A percentile compares a stretch with the other conserved stretches of the same genome.
Conservation (phyloP, 2,888 invertebrate genomes). For the Callinectes sapidus region DNA sequence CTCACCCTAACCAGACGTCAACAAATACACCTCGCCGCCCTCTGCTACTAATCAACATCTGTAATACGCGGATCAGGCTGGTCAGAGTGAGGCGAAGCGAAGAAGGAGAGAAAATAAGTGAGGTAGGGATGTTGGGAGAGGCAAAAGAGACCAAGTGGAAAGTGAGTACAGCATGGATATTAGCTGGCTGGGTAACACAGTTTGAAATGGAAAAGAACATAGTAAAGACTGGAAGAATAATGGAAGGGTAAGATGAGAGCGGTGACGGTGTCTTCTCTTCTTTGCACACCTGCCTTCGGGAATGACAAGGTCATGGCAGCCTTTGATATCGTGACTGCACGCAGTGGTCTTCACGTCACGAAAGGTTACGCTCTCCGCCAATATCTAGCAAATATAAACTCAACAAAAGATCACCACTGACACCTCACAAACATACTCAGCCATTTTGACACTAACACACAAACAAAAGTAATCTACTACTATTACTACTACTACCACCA, state of each 20-base stretch:
- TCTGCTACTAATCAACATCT: conserved; percentile 33
- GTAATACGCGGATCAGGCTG: not conserved
- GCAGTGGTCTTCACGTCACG: not conserved
- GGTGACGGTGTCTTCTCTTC: not conserved
- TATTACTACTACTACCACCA: not conserved
- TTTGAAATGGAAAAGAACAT: not conserved
- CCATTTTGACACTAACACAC: not conserved
- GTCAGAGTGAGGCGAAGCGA: not conserved
- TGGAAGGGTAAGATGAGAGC: no score
- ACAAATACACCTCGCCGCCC: conserved; percentile 21
- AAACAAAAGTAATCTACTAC: not conserved
- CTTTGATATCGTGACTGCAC: not conserved
- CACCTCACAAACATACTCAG: not conserved
- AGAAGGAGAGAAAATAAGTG: not conserved
- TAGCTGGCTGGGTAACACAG: not conserved
- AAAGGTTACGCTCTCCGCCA: not conserved
- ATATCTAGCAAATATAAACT: not conserved
- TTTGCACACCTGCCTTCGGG: not conserved
- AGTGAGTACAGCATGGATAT: not conserved
- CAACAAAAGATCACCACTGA: not conserved
- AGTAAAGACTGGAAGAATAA: no score
- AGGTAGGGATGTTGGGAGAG: not conserved
- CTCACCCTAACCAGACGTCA: conserved; percentile 31
- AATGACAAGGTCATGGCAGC: not conserved
- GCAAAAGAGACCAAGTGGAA: not conserved